These are phyloP conservation scores for Neosilurus mollespiculum DNA, from an alignment of 2,797 vertebrate genomes.

Conservation along the genomic window DNA sequence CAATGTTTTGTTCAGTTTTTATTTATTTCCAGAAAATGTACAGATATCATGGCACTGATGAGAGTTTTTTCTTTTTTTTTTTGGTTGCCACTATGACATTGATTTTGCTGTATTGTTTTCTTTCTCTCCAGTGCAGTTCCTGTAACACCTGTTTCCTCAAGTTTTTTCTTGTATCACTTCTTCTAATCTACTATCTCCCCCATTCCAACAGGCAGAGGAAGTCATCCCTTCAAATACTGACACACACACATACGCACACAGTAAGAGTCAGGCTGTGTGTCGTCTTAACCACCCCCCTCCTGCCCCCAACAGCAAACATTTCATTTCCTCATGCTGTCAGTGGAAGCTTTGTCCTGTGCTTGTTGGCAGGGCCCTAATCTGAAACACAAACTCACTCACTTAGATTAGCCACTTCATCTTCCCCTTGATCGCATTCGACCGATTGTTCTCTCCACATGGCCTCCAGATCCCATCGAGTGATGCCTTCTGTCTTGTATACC, in stretches of 20 bases:
- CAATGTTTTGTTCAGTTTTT: background rate
- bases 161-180: background rate
- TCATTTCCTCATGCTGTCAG: constrained; percentile 79
- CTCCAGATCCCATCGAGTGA: constrained; percentile 61
- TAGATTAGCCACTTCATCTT: constrained; percentile 60
- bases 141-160: constrained; percentile 37
- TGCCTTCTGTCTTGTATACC: constrained; percentile 54
- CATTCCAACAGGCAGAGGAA: constrained; percentile 29
- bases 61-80: background rate
- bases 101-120: constrained; percentile 42
- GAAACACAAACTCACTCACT: constrained; percentile 75
- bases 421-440: constrained; percentile 62
- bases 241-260: constrained; percentile 48
- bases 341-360: constrained; percentile 69
- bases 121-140: background rate
- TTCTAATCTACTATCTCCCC: constrained; percentile 1
- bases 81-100: constrained; percentile 56
- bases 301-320: constrained; percentile 70
- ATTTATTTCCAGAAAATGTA: background rate
- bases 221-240: constrained; percentile 11
- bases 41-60: background rate
- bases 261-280: constrained; percentile 58
- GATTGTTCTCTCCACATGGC: constrained; percentile 59
- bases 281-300: constrained; percentile 53
- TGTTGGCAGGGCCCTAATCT: constrained; percentile 76